phyloP scores from a whole-genome alignment of 2,888 invertebrate genomes.

The Hemaris fuciformis region DNA sequence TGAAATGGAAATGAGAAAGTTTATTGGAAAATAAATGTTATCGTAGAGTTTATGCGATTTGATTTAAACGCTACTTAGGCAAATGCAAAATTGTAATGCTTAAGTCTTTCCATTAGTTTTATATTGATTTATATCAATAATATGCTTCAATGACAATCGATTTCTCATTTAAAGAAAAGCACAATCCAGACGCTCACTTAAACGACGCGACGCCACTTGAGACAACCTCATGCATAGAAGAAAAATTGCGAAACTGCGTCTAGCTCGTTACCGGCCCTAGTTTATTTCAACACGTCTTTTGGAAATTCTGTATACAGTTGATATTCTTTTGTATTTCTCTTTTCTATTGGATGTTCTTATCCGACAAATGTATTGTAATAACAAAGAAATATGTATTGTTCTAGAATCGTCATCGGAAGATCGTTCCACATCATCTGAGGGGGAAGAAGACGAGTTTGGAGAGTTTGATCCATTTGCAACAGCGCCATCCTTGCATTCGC shows the following conservation, averaged over 20 bases:
- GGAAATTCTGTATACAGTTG: constrained; percentile 11
- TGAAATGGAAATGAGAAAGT: constrained; percentile 34
- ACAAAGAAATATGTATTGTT: constrained; percentile 39
- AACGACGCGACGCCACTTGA: constrained; percentile 53
- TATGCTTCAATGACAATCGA: constrained; percentile 41
- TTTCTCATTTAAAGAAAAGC: constrained; percentile 41
- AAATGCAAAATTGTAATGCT: neutral
- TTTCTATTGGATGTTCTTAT: neutral
- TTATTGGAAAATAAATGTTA: constrained; percentile 19
- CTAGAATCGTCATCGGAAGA: constrained; percentile 72
- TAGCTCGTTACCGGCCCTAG: constrained; percentile 48
- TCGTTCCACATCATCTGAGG: constrained; percentile 78
- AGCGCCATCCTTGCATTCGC: constrained; percentile 84
- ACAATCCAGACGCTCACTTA: constrained; percentile 48
- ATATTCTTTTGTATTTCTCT: constrained; percentile 2
- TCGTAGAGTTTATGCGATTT: neutral
- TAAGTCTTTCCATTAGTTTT: neutral
- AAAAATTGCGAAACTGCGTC: constrained; percentile 43
- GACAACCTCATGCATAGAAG: constrained; percentile 46
- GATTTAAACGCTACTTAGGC: neutral
- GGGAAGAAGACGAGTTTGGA: constrained; percentile 82
- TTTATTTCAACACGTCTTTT: constrained; percentile 31
- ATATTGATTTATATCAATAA: neutral
- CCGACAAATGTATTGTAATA: neutral
- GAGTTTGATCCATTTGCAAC: constrained; percentile 75